phyloP scores from a whole-genome alignment of 2,888 invertebrate species.

The Epistrophe eligans region DNA sequence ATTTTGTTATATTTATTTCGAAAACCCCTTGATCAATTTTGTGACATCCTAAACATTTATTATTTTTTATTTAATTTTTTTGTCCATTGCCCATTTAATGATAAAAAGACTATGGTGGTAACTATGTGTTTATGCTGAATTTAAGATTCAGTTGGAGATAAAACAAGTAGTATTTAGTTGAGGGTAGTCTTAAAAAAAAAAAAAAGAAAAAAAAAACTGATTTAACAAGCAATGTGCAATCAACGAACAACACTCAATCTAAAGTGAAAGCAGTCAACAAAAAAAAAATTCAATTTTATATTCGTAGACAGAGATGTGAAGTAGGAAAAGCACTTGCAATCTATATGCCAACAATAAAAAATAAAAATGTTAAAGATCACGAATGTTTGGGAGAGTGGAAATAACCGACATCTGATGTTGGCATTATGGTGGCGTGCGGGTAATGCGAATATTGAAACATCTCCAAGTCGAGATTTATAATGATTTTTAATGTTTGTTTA shows the following conservation, averaged over 20 bases:
- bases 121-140: too few relatives aligned
- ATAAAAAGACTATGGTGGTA: too few relatives aligned
- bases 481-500: not conserved
- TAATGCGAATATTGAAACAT: slow-evolving; percentile 50
- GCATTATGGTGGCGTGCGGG: slow-evolving; percentile 20
- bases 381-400: slow-evolving; percentile 48
- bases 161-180: not conserved
- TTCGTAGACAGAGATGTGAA: not conserved
- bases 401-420: slow-evolving; percentile 28
- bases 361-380: slow-evolving; percentile 70
- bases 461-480: slow-evolving; percentile 18
- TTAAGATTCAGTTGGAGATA: not conserved
- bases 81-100: too few relatives aligned
- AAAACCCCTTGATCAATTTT: too few relatives aligned
- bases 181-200: not conserved
- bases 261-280: slow-evolving; percentile 67
- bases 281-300: slow-evolving; percentile 34
- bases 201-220: not conserved
- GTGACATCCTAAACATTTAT: too few relatives aligned
- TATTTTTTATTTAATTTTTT: too few relatives aligned
- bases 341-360: slow-evolving; percentile 27
- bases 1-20: too few relatives aligned
- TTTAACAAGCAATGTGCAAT: slow-evolving; percentile 53
- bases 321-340: slow-evolving; percentile 48
- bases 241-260: slow-evolving; percentile 36